These are phyloP conservation scores for Diarsia mendica DNA, from an alignment of 2,888 invertebrate genomes.

Conservation along the genomic window DNA sequence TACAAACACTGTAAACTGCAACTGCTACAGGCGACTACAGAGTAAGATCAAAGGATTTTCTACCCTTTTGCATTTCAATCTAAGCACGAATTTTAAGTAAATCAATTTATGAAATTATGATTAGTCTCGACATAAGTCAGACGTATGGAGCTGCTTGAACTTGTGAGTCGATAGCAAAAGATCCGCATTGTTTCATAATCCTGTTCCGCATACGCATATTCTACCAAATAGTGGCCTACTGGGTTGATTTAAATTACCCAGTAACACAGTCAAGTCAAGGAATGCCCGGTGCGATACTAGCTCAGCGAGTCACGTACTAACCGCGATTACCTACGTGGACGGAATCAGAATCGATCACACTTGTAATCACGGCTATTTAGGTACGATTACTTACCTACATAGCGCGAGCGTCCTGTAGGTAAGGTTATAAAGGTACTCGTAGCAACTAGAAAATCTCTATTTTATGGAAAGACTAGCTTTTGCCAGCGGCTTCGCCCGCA, in stretches of 20 bases:
- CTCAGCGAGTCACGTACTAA: conserved; percentile 43
- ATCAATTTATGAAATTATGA: neutral
- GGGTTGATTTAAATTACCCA: conserved; percentile 10
- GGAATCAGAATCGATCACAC: conserved; percentile 43
- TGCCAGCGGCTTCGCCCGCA: too few species aligned
- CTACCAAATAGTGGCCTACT: neutral
- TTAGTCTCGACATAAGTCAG: neutral
- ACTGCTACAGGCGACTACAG: neutral
- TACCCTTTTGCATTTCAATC: too few species aligned
- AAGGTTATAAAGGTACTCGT: neutral
- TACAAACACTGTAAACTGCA: neutral
- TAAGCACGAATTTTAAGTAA: neutral
- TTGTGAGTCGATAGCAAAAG: neutral
- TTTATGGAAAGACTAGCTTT: too few species aligned
- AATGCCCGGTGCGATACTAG: conserved; percentile 31
- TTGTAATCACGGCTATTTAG: conserved; percentile 14
- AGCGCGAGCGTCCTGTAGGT: neutral
- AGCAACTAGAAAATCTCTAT: neutral
- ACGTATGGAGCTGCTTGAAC: neutral
- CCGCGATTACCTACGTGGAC: conserved; percentile 47
- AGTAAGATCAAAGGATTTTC: neutral
- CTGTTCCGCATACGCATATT: conserved; percentile 10
- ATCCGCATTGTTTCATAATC: neutral
- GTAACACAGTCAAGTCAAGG: conserved; percentile 21
- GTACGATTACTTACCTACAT: conserved; percentile 17